Evolutionary conservation across 2,797 vertebrate genomes (phyloP).

Genomic region (Parauchenoglanis ngamensis): DNA sequence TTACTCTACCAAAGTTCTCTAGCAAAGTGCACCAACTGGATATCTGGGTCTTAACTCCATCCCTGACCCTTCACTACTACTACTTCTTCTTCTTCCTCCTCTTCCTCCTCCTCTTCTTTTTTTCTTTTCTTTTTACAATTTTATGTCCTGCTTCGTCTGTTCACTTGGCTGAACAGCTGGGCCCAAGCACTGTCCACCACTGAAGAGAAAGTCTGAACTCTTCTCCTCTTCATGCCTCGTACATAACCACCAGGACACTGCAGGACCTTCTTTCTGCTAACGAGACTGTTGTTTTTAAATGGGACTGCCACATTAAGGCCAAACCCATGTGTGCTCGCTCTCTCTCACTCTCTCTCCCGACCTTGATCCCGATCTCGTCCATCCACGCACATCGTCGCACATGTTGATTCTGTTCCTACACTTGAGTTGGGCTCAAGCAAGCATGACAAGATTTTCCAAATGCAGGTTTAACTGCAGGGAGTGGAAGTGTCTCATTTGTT

Average conservation of each 20-base stretch:
- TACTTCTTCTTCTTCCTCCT: no score
- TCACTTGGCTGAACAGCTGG: conserved; percentile 4
- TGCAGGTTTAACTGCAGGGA: conserved; percentile 42
- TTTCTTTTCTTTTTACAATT: background rate
- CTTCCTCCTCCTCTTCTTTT: background rate
- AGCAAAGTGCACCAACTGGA: conserved; percentile 20
- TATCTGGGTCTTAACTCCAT: background rate
- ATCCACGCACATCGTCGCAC: conserved; percentile 38
- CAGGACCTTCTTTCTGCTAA: background rate
- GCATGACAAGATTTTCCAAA: conserved; percentile 45
- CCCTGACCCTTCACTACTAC: no score
- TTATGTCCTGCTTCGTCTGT: background rate
- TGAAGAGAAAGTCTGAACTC: background rate
- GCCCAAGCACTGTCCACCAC: background rate
- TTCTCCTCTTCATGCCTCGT: background rate
- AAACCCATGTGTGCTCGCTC: background rate
- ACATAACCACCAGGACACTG: background rate
- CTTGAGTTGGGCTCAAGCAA: conserved; percentile 54
- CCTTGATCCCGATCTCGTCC: background rate
- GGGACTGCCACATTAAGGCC: background rate
- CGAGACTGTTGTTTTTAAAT: background rate
- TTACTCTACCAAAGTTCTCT: conserved; percentile 46
- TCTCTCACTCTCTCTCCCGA: background rate
- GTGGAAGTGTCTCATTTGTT: conserved; percentile 41
- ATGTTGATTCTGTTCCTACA: conserved; percentile 52